These are phyloP conservation scores for Ifrita kowaldi DNA, from an alignment of 2,113 vertebrate genomes.

Conservation along the genomic window DNA sequence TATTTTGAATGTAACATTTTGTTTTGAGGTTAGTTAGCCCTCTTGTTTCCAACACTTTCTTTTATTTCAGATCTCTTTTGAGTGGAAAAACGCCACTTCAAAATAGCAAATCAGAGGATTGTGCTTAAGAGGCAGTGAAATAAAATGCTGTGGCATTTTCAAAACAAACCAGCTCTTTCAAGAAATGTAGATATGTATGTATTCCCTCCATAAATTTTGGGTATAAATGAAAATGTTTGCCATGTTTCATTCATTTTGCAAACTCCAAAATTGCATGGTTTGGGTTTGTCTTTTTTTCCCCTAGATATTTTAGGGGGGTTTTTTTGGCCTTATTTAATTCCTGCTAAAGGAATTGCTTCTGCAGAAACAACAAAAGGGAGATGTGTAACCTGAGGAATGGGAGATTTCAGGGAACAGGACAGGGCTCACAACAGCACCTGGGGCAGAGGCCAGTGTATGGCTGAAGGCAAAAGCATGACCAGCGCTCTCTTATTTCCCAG, in stretches of 20 bases:
- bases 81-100: conserved; percentile 15
- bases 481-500: not conserved
- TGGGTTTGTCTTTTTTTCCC: not conserved
- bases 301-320: not conserved
- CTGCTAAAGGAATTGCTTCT: not conserved
- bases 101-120: conserved; percentile 26
- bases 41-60: conserved; percentile 29
- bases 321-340: not conserved
- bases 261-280: not conserved
- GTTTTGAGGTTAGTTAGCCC: conserved; percentile 13
- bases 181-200: not conserved
- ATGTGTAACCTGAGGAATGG: not conserved
- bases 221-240: not conserved
- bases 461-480: not conserved
- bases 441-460: not conserved
- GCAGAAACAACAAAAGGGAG: not conserved
- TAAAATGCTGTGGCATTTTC: conserved; percentile 5
- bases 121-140: not conserved
- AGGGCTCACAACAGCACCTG: not conserved
- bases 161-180: not conserved
- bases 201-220: not conserved
- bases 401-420: not conserved
- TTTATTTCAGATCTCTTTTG: conserved; percentile 12
- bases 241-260: not conserved
- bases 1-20: conserved; percentile 15